Evolutionary conservation across 2,888 invertebrate genomes (phyloP), one percentile per base, ranked within the genome.

Genomic region (Diachrysia chrysitis): DNA sequence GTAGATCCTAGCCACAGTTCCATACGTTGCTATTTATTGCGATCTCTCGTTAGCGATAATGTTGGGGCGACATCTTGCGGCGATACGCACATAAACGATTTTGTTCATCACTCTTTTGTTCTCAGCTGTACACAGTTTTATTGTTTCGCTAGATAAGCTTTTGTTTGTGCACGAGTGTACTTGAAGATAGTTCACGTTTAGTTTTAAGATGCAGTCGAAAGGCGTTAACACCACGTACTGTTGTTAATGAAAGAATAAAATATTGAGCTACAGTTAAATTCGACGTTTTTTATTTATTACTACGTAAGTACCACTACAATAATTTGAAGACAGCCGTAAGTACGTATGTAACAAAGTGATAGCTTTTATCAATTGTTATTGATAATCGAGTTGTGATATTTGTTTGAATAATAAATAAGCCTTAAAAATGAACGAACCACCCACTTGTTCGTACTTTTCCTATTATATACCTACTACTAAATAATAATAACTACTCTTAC

Each of bases 21-120:
- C 81, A 81, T 82, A 84, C 83, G 83, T 82, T 69, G 81, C 76
- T 87, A 86, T 86, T 87, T 87, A 85, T 85, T 79, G 78, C 84
- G 89, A 91, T 90, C 85, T 85, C 88, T 90, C 88, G 90, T 90
- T 89, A 89, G 84, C 78, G 91, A 91, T 92, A 90, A 89, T 85
- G 90, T 78, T 72, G 62, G 78, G 79, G 88, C 87, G 88, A 89
- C 90, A 90, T 89, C 85, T 88, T 90, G 89, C 83, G 85, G 69
- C 77, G 81, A 81, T 79, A 73, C 75, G 82, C 76, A 81, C 77
- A 78, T 80, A 77, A 81, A 81, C 82, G 80, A 79, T 82, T 79
- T 82, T 79, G 64, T 79, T 79, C 82, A 77, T 79, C 82, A 79
- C 74, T 79, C 82, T 81, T 79, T 81, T 81, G 79, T 81, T 79